Conservation (phyloP, 2,888 invertebrate genomes). For the Phengaris arion region DNA sequence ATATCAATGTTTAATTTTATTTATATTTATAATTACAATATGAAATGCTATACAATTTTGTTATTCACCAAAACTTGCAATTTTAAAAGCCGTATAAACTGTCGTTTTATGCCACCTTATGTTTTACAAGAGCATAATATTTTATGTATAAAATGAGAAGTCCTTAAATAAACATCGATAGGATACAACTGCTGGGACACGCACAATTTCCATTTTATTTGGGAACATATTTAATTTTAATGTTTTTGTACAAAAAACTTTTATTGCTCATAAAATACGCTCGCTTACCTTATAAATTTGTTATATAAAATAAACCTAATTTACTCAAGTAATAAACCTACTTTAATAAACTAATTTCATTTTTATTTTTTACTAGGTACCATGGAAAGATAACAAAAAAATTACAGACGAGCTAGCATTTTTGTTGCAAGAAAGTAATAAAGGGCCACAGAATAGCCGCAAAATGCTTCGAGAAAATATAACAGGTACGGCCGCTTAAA, state of each 20-base stretch:
- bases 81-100: too few relatives aligned
- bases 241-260: neutral
- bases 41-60: too few relatives aligned
- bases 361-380: neutral
- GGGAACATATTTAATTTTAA: neutral
- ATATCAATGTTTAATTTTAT: too few relatives aligned
- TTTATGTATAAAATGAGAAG: neutral
- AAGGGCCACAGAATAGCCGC: neutral
- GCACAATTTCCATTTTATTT: neutral
- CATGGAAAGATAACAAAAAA: neutral
- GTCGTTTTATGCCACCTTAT: too few relatives aligned
- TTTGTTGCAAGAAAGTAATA: neutral
- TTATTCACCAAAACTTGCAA: too few relatives aligned
- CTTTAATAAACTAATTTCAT: neutral
- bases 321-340: slow-evolving; percentile 5
- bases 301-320: neutral
- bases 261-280: neutral
- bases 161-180: neutral
- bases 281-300: neutral
- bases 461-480: too few relatives aligned
- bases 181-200: neutral
- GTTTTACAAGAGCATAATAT: neutral
- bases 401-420: neutral
- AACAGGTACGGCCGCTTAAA: too few relatives aligned
- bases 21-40: too few relatives aligned